Evolutionary conservation across 2,888 invertebrate species (phyloP).

Genomic region (Artemia sinica): DNA sequence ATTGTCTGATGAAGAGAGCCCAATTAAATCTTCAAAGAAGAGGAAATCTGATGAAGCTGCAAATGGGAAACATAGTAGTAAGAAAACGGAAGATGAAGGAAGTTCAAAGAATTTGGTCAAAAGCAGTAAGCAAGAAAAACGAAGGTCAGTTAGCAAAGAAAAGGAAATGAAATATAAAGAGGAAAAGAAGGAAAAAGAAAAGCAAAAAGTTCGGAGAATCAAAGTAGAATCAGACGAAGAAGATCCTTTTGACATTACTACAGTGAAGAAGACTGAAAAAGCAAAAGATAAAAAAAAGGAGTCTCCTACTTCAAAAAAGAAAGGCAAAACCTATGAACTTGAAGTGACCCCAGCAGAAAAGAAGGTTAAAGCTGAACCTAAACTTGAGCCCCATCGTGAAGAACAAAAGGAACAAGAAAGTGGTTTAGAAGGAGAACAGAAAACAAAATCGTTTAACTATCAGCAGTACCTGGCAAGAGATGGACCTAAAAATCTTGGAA

Average conservation of each 20-base stretch:
- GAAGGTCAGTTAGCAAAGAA: conserved; percentile 11
- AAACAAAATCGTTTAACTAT: conserved; percentile 45
- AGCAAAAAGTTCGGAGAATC: conserved; percentile 17
- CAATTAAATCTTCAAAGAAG: not conserved
- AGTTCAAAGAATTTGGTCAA: not conserved
- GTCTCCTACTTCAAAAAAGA: conserved; percentile 17
- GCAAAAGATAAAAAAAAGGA: conserved; percentile 18
- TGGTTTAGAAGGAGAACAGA: conserved; percentile 44
- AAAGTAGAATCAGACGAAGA: conserved; percentile 1
- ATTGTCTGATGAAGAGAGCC: not conserved
- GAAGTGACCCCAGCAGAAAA: conserved; percentile 30
- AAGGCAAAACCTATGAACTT: conserved; percentile 28
- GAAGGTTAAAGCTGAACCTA: conserved; percentile 27
- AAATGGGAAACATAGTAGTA: not conserved
- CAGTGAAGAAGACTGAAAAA: conserved; percentile 22
- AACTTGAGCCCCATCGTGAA: conserved; percentile 3
- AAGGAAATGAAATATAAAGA: conserved; percentile 2
- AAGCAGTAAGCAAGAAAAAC: not conserved
- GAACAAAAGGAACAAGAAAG: conserved; percentile 33
- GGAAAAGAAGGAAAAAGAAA: conserved; percentile 17
- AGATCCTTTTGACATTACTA: conserved; percentile 16
- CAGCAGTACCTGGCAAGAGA: conserved; percentile 49
- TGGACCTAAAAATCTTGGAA: conserved; percentile 61
- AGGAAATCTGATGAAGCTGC: not conserved
- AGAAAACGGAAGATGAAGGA: not conserved